Evolutionary conservation across 2,888 invertebrate species (phyloP).

Genomic region (Gortyna flavago): DNA sequence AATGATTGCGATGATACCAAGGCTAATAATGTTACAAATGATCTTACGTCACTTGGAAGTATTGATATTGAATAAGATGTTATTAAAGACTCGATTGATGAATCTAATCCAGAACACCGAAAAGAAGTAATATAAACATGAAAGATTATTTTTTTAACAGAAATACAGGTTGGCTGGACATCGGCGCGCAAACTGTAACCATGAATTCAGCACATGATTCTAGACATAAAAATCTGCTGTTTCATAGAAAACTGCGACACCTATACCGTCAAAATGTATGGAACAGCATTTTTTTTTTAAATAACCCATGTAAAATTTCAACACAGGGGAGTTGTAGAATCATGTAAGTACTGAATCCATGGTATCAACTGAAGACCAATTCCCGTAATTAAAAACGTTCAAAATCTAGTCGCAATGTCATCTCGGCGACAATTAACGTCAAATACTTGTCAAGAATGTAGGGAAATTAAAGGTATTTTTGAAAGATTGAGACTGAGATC

Average conservation of each 20-base stretch:
- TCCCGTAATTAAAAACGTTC: too few relatives aligned
- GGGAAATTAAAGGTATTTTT: too few relatives aligned
- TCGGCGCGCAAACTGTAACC: neutral
- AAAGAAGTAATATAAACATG: neutral
- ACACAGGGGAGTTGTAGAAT: neutral
- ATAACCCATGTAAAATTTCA: neutral
- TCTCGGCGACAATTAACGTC: too few relatives aligned
- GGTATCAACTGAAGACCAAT: neutral
- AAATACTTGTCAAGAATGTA: too few relatives aligned
- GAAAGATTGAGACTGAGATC: too few relatives aligned
- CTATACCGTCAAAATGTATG: neutral
- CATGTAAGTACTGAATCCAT: neutral
- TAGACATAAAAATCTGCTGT: neutral
- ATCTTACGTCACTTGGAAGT: conserved; percentile 48
- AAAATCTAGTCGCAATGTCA: too few relatives aligned
- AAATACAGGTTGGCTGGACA: neutral
- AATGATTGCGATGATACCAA: conserved; percentile 33
- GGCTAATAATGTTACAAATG: conserved; percentile 37
- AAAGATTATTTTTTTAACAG: neutral
- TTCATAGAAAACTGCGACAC: neutral
- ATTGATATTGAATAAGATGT: conserved; percentile 39
- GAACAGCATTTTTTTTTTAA: neutral
- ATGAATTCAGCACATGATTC: neutral
- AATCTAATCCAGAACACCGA: conserved; percentile 8
- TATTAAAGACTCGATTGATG: neutral